Percentiles rank a stretch among this genome's conserved stretches.
Evolutionary conservation across 2,888 invertebrate species (phyloP).

Genomic region (Clivina fossor): DNA sequence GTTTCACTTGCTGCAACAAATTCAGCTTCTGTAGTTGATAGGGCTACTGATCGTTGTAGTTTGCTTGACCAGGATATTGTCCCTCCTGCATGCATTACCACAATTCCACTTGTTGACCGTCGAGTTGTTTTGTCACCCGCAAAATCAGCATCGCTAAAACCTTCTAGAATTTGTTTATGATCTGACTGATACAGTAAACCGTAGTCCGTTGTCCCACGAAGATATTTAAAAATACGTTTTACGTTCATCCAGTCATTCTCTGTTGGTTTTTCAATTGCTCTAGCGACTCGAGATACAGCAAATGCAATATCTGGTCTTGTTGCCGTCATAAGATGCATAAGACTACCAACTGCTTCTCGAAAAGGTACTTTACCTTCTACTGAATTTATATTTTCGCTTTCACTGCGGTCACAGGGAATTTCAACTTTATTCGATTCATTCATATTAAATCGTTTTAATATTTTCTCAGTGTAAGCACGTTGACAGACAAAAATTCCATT

Average conservation of each 20-base stretch:
- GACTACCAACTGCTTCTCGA: constrained; percentile 32
- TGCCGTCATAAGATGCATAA: constrained; percentile 34
- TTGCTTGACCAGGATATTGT: not conserved
- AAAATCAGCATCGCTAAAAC: not conserved
- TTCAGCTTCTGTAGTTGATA: not conserved
- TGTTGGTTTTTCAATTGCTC: not conserved
- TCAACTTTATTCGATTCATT: constrained; percentile 40
- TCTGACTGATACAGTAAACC: not conserved
- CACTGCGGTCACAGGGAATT: constrained; percentile 39
- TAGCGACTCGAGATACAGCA: no score
- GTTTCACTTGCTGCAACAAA: not conserved
- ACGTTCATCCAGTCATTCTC: not conserved
- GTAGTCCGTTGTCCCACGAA: constrained; percentile 38
- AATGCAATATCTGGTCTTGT: no score
- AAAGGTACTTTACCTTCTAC: constrained; percentile 28
- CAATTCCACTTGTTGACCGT: no score
- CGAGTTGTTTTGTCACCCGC: no score
- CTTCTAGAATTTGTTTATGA: not conserved
- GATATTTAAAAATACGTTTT: constrained; percentile 32
- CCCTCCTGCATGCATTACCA: no score
- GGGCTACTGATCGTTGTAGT: not conserved
- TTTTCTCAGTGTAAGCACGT: constrained; percentile 39
- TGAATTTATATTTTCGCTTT: constrained; percentile 10
- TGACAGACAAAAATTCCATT: no score
- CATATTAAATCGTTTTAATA: constrained; percentile 42